These are phyloP conservation scores for Rhaphigaster nebulosa DNA, from an alignment of 2,888 invertebrate species.

Conservation along the genomic window DNA sequence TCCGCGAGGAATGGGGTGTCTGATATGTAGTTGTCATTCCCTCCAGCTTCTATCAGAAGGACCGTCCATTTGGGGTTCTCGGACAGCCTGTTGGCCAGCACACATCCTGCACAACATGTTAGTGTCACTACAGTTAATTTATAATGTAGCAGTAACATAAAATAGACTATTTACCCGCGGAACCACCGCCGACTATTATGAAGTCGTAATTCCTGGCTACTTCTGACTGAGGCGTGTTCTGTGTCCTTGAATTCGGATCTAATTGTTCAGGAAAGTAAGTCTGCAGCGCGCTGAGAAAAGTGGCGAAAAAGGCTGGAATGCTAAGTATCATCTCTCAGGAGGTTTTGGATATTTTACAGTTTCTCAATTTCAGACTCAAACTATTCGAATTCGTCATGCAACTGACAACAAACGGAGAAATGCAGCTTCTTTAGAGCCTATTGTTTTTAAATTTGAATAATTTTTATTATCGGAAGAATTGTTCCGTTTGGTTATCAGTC, in stretches of 20 bases:
- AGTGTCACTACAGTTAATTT: background rate
- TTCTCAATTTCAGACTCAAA: background rate
- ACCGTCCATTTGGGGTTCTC: conserved; percentile 76
- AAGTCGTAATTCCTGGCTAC: conserved; percentile 7
- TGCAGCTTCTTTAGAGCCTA: background rate
- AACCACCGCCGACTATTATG: conserved; percentile 16
- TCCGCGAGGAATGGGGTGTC: conserved; percentile 74
- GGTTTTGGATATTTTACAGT: background rate
- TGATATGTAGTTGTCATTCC: conserved; percentile 71
- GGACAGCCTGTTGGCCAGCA: conserved; percentile 78
- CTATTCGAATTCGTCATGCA: background rate
- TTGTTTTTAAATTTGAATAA: background rate
- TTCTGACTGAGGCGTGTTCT: conserved; percentile 21
- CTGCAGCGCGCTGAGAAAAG: conserved; percentile 13
- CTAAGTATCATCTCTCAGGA: background rate
- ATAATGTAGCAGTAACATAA: background rate
- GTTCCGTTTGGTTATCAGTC: background rate
- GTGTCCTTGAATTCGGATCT: background rate
- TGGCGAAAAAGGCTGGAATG: background rate
- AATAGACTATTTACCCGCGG: background rate
- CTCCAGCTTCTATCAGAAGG: conserved; percentile 77
- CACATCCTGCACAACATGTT: conserved; percentile 75
- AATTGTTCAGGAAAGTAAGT: conserved; percentile 19
- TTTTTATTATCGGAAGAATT: background rate
- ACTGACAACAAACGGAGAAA: background rate